Conservation (phyloP, 2,888 invertebrate species). For the Watsonalla cultraria region DNA sequence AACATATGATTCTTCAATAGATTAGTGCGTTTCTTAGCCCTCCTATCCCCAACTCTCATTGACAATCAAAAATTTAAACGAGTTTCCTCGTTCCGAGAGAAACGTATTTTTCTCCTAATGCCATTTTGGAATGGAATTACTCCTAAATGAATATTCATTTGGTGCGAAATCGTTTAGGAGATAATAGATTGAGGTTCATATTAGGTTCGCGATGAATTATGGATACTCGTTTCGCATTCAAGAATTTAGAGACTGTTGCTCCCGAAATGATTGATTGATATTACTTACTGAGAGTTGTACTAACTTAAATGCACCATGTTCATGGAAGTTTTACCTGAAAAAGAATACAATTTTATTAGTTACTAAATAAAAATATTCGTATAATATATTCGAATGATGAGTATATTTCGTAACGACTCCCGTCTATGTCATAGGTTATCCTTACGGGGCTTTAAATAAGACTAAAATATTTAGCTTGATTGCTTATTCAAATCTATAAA, state of each 20-base stretch:
- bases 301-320: background rate
- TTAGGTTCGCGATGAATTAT: constrained; percentile 65
- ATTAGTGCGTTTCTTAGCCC: constrained; percentile 48
- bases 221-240: constrained; percentile 54
- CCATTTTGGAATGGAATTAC: constrained; percentile 70
- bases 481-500: no score
- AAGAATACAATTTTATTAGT: constrained; percentile 14
- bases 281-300: constrained; percentile 9
- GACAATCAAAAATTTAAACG: constrained; percentile 75
- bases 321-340: constrained; percentile 23
- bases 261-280: constrained; percentile 48
- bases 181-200: constrained; percentile 74
- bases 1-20: constrained; percentile 53
- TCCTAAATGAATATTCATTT: constrained; percentile 76
- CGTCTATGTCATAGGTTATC: no score
- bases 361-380: background rate
- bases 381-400: no score
- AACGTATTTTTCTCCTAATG: constrained; percentile 62
- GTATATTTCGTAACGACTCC: no score
- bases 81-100: constrained; percentile 57
- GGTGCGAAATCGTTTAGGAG: constrained; percentile 72
- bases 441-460: no score
- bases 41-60: constrained; percentile 44
- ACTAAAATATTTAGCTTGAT: no score
- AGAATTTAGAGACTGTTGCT: constrained; percentile 40